Base-by-base conservation (phyloP, 2,888 invertebrate species). In the Lamellibrachia columna region DNA sequence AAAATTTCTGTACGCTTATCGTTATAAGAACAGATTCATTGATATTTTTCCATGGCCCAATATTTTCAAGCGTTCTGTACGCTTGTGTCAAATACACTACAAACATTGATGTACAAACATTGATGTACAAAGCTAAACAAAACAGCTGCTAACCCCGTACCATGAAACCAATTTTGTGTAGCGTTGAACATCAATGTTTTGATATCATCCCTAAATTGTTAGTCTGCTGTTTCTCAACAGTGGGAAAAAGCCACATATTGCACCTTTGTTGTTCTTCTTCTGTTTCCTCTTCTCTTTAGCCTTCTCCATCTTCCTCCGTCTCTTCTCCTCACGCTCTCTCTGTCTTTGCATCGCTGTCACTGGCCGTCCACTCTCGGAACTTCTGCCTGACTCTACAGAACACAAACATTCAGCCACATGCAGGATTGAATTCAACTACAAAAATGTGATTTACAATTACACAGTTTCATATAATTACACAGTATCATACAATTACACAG, bases 341-440 rank as follows among this genome's bases (percentile, higher is more conserved):
- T 96, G 96, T 93, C 96, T 94, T 93, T 96, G 95, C 22, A 95
- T 94, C 53, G 96, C 96, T 90, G 96, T 96, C 53, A 96, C 94
- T 28, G 75, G 75, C 15, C 75, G 75, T 11, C 75, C 75, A 6
- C 22, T 22, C 22, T 75, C 95, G 94, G 11, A 22, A 53, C 91
- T 91, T n/a, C 15, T 52, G 52, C 91, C 52, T 11, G 53, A 52
- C 91, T 91, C 91, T 53, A 91, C 91, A 22, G 22, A 75, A 75
- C 75, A 75, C 60, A 55, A 55, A 60, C 75, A 75, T 75, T 75
- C 75, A 75, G 22, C 6, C 11, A 75, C 6, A 75, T 22, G 11
- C 6, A 75, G 4, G 6, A 8, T 22, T 22, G 15, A 75, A n/a
- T 15, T 15, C 6, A 75, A 40, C 40, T 93, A 93, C 92, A 93